phyloP scores from a whole-genome alignment of 1,140 invertebrate genomes.

The Scaptomyza graminum region DNA sequence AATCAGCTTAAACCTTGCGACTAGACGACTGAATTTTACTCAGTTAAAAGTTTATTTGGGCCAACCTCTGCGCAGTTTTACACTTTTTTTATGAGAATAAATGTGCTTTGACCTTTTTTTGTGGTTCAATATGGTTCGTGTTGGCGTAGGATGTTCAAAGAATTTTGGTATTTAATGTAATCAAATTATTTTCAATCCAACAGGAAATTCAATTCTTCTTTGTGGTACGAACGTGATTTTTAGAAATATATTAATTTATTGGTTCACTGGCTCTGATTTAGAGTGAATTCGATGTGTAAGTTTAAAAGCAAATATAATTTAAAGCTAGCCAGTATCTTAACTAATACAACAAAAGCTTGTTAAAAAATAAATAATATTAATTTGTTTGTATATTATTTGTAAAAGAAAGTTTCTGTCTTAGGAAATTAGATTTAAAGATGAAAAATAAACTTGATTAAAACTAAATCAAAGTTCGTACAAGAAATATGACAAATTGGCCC shows the following conservation, averaged over 20 bases:
- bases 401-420: too few relatives aligned
- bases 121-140: constrained; percentile 17
- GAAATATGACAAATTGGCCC: constrained; percentile 23
- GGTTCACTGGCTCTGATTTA: neutral
- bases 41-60: constrained; percentile 31
- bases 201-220: constrained; percentile 6
- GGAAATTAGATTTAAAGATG: too few relatives aligned
- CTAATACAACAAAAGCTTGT: too few relatives aligned
- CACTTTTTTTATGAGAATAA: neutral
- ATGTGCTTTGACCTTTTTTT: constrained; percentile 14
- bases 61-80: constrained; percentile 9
- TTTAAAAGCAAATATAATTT: too few relatives aligned
- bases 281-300: too few relatives aligned
- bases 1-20: constrained; percentile 51
- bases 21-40: constrained; percentile 39
- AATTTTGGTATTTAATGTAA: neutral
- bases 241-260: neutral
- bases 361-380: too few relatives aligned
- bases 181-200: constrained; percentile 10
- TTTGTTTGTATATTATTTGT: too few relatives aligned
- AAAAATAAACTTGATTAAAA: neutral
- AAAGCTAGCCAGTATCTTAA: too few relatives aligned
- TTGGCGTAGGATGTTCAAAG: neutral
- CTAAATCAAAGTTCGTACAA: neutral
- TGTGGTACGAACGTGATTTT: neutral